Evolutionary conservation across 2,113 vertebrate species (phyloP).

Genomic region (Catagonus wagneri): DNA sequence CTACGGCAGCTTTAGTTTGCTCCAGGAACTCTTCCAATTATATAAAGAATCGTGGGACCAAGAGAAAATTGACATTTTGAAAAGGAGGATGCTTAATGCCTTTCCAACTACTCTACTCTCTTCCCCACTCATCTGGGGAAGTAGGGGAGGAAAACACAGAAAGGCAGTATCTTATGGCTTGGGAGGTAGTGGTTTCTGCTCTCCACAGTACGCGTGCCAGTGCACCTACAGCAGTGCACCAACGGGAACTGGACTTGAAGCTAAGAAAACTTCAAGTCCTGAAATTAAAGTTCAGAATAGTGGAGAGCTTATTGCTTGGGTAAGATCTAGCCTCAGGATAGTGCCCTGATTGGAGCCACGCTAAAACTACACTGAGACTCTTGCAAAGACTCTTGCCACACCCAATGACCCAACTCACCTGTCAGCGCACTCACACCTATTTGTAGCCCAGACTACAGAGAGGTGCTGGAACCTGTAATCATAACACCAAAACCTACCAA

Average conservation of each 20-base stretch:
- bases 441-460: not conserved
- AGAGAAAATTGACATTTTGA: conserved; percentile 42
- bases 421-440: not conserved
- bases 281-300: conserved; percentile 1
- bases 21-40: conserved; percentile 58
- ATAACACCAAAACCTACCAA: not conserved
- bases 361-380: not conserved
- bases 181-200: not conserved
- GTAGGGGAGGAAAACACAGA: not conserved
- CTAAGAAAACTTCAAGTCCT: not conserved
- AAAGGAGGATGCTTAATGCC: not conserved
- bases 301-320: not conserved
- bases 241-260: not conserved
- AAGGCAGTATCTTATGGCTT: not conserved
- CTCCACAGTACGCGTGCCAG: accelerated
- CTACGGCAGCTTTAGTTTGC: conserved; percentile 18
- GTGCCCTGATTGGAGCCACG: not conserved
- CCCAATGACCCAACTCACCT: not conserved
- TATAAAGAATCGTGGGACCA: not conserved
- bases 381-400: too few species aligned
- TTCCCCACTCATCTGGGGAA: not conserved
- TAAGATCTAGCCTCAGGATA: not conserved
- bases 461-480: not conserved
- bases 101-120: not conserved
- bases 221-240: not conserved